Percentiles rank a stretch among this genome's conserved stretches.
These are phyloP conservation scores for Ecdyonurus torrentis DNA, from an alignment of 2,888 invertebrate species.

Conservation along the genomic window DNA sequence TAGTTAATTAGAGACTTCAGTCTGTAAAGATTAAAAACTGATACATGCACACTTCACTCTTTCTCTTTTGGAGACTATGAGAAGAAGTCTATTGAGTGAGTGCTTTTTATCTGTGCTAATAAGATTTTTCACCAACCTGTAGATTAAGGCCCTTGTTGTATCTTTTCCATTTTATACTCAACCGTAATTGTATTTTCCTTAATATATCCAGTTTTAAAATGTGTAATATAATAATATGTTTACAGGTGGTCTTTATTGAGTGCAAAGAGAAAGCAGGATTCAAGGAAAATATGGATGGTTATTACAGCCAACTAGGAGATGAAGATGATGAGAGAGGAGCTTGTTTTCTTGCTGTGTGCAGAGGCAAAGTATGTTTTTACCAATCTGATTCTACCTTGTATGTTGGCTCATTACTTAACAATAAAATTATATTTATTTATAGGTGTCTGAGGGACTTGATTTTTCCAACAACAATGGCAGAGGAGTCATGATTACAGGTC, in stretches of 20 bases:
- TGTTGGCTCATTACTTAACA: neutral
- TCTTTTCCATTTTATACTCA: too few species aligned
- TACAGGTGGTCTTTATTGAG: slow-evolving; percentile 69
- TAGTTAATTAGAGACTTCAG: too few species aligned
- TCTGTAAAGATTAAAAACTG: too few species aligned
- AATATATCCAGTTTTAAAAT: too few species aligned
- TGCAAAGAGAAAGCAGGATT: slow-evolving; percentile 75
- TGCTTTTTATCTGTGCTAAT: too few species aligned
- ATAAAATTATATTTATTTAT: neutral
- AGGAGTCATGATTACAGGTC: slow-evolving; percentile 86
- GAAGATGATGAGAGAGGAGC: slow-evolving; percentile 54
- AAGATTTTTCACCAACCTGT: too few species aligned
- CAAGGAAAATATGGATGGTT: slow-evolving; percentile 61
- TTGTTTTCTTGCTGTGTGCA: slow-evolving; percentile 89
- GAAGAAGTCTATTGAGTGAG: too few species aligned
- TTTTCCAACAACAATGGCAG: slow-evolving; percentile 91
- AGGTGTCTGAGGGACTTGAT: slow-evolving; percentile 87
- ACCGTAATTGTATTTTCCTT: too few species aligned
- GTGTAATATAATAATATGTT: slow-evolving; percentile 12
- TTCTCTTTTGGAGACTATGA: too few species aligned
- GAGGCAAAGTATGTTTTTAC: slow-evolving; percentile 77
- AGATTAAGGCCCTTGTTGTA: too few species aligned
- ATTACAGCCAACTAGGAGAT: slow-evolving; percentile 64
- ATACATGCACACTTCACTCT: too few species aligned
- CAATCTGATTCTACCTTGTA: too few species aligned